phyloP scores from a whole-genome alignment of 2,797 vertebrate species.

The Botia kubotai region DNA sequence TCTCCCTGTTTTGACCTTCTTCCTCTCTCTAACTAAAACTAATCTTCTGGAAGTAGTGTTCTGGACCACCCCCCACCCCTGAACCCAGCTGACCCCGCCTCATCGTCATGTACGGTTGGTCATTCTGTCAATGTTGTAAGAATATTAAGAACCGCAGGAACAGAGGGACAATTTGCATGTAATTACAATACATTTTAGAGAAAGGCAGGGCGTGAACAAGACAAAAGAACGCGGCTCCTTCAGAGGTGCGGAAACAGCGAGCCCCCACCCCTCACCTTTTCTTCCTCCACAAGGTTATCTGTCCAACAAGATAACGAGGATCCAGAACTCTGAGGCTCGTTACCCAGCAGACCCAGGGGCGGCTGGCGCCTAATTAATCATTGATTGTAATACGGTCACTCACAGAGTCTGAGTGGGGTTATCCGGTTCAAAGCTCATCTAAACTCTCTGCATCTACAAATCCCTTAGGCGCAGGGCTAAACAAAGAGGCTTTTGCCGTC shows the following conservation, averaged over 20 bases:
- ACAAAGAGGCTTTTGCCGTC: neutral
- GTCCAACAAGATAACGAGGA: constrained; percentile 77
- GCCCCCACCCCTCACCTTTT: constrained; percentile 57
- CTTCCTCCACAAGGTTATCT: constrained; percentile 82
- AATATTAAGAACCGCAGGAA: constrained; percentile 59
- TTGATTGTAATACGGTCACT: constrained; percentile 83
- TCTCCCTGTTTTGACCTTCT: constrained; percentile 28
- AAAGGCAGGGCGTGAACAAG: constrained; percentile 51
- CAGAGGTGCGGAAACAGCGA: constrained; percentile 46
- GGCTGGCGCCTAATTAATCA: constrained; percentile 84
- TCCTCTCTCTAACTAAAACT: constrained; percentile 29
- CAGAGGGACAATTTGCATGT: constrained; percentile 77
- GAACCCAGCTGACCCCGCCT: constrained; percentile 58
- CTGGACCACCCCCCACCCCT: constrained; percentile 15
- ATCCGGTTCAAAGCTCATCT: neutral
- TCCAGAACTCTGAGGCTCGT: constrained; percentile 63
- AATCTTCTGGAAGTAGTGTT: constrained; percentile 37
- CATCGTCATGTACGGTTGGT: constrained; percentile 67
- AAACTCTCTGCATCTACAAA: constrained; percentile 4
- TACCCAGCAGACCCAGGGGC: constrained; percentile 67
- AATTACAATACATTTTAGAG: constrained; percentile 67
- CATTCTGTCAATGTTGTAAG: constrained; percentile 60
- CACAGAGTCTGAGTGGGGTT: constrained; percentile 73
- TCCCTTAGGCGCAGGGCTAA: neutral
- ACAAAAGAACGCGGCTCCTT: constrained; percentile 51